These are phyloP conservation scores for Orchestes rusci DNA, from an alignment of 2,888 invertebrate genomes.

Conservation along the genomic window DNA sequence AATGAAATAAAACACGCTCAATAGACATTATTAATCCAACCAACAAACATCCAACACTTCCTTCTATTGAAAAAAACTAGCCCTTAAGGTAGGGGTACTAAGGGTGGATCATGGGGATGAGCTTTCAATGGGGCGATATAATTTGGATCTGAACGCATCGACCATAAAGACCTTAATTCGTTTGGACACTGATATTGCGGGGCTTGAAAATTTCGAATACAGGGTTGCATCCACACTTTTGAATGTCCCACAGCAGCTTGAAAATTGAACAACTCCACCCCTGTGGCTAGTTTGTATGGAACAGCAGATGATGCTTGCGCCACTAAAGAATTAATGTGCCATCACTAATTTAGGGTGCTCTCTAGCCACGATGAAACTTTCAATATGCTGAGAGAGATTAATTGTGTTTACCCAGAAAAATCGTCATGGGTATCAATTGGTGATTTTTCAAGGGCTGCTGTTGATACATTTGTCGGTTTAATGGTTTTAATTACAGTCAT, in stretches of 20 bases:
- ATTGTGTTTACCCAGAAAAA: constrained; percentile 36
- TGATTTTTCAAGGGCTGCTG: constrained; percentile 34
- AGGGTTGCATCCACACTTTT: too few species aligned
- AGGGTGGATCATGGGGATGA: constrained; percentile 22
- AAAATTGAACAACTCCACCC: too few species aligned
- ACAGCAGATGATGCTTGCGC: constrained; percentile 41
- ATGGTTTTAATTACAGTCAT: constrained; percentile 25
- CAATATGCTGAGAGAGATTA: constrained; percentile 37
- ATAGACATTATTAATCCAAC: constrained; percentile 45
- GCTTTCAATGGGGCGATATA: constrained; percentile 37
- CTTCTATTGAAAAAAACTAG: constrained; percentile 23
- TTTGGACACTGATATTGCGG: constrained; percentile 41
- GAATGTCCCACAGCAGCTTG: too few species aligned
- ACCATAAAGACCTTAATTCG: constrained; percentile 41
- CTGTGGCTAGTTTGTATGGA: constrained; percentile 15
- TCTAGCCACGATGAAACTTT: constrained; percentile 33
- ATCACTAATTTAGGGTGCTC: constrained; percentile 44
- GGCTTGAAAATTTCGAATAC: too few species aligned
- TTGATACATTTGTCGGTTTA: constrained; percentile 21
- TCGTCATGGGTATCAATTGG: constrained; percentile 36
- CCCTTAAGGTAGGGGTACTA: constrained; percentile 14
- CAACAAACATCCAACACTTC: constrained; percentile 42
- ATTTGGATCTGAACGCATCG: constrained; percentile 40
- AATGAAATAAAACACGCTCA: constrained; percentile 47
- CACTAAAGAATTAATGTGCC: constrained; percentile 46